Percentiles rank a stretch among this genome's conserved stretches.
phyloP scores from a whole-genome alignment of 2,797 vertebrate species.

The Galago senegalensis region DNA sequence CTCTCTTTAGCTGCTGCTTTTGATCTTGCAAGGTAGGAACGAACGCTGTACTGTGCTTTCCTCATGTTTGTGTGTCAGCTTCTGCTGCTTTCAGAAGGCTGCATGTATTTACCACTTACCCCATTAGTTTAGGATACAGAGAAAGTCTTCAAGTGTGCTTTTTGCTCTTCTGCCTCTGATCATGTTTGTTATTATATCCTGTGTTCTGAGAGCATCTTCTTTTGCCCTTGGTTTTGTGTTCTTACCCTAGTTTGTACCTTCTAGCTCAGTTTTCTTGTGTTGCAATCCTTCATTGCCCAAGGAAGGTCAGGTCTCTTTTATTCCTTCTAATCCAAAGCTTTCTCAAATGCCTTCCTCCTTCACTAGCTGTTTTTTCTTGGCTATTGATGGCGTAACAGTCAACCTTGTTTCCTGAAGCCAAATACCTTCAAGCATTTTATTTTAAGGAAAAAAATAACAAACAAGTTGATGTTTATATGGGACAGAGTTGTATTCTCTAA shows the following conservation, averaged over 20 bases:
- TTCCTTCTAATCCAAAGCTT: conserved; percentile 55
- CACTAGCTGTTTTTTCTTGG: conserved; percentile 55
- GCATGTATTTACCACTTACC: neutral
- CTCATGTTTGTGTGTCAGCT: neutral
- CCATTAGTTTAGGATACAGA: conserved; percentile 64
- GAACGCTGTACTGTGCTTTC: neutral
- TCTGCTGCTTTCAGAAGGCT: conserved; percentile 20
- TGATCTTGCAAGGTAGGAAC: conserved; percentile 45
- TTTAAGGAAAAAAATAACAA: conserved; percentile 64
- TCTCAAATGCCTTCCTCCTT: conserved; percentile 5
- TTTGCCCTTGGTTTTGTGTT: conserved; percentile 77
- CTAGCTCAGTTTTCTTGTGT: conserved; percentile 61
- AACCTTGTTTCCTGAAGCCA: conserved; percentile 68
- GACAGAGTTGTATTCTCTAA: conserved; percentile 63
- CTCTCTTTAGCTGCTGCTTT: conserved; percentile 61
- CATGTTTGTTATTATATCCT: neutral
- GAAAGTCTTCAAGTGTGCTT: conserved; percentile 1
- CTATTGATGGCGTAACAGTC: conserved; percentile 2
- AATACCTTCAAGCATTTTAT: conserved; percentile 68
- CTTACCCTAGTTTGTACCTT: conserved; percentile 62
- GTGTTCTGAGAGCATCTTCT: conserved; percentile 65
- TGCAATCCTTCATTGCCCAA: conserved; percentile 67
- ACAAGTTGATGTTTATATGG: conserved; percentile 54
- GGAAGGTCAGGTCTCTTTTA: conserved; percentile 65
- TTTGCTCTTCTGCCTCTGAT: conserved; percentile 45